Evolutionary conservation across 2,797 vertebrate genomes (phyloP).

Genomic region (Cuniculus paca): DNA sequence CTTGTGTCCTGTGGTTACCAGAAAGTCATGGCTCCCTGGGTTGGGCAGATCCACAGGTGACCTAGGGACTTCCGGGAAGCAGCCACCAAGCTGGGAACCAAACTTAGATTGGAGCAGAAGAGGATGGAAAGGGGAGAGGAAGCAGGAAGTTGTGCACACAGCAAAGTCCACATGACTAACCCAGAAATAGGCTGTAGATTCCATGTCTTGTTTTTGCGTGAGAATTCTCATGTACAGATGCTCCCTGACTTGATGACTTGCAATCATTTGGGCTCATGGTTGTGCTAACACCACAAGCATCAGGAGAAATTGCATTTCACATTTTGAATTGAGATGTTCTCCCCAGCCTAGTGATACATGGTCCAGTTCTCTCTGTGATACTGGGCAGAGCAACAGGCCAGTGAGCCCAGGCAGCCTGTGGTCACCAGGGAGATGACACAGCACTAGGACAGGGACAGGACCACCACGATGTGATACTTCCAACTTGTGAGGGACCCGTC

Average conservation of each 20-base stretch:
- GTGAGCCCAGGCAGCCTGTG: not conserved
- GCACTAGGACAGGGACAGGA: not conserved
- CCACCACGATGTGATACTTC: not conserved
- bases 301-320: not conserved
- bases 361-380: not conserved
- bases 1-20: not conserved
- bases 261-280: not conserved
- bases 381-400: not conserved
- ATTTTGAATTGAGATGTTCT: not conserved
- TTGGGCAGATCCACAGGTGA: not conserved
- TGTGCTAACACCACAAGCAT: not conserved
- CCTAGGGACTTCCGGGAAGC: not conserved
- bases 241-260: not conserved
- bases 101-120: not conserved
- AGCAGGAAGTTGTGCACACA: not conserved
- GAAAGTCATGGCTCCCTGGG: not conserved
- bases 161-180: rapidly evolving
- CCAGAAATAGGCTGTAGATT: not conserved
- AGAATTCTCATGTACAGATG: not conserved
- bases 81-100: not conserved
- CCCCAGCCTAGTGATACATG: not conserved
- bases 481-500: not conserved
- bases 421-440: not conserved
- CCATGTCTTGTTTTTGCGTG: not conserved
- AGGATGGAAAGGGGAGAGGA: rapidly evolving